A percentile compares a stretch with the other conserved stretches of the same genome.
Evolutionary conservation across 2,797 vertebrate genomes (phyloP).

Genomic region (Paedocypris micromegethes): DNA sequence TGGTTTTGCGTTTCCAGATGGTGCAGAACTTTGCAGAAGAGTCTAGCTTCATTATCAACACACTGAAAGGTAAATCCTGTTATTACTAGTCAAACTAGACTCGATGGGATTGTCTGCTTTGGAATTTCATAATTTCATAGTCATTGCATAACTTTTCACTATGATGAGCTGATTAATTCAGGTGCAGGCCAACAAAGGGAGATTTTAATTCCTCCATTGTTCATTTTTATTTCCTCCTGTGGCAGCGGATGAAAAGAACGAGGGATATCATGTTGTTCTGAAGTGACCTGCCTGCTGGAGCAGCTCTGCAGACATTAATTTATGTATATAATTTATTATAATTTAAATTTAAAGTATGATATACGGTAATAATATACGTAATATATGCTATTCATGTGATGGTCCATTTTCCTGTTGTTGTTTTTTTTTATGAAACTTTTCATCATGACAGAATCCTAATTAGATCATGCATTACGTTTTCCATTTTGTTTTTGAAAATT

Average conservation of each 20-base stretch:
- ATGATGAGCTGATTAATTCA: no score
- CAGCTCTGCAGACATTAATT: not conserved
- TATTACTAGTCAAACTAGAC: not conserved
- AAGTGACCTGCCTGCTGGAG: constrained; percentile 59
- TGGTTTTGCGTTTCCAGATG: constrained; percentile 72
- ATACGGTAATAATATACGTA: no score
- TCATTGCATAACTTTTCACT: no score
- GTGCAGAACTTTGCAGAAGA: constrained; percentile 90
- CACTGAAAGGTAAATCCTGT: constrained; percentile 74
- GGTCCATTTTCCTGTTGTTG: no score
- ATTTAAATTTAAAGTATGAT: constrained; percentile 3
- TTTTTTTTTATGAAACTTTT: no score
- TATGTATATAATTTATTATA: not conserved
- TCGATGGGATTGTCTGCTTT: not conserved
- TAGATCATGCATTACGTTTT: no score
- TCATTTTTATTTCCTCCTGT: constrained; percentile 14
- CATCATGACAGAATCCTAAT: no score
- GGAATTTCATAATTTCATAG: no score
- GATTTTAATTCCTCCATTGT: no score
- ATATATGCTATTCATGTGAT: no score
- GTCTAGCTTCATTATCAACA: constrained; percentile 83
- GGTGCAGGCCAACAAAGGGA: no score
- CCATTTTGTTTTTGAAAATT: no score
- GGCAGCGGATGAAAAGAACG: constrained; percentile 71
- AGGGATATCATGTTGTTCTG: constrained; percentile 76